Percentiles rank a stretch among this genome's conserved stretches.
These are phyloP conservation scores for Mixornis gularis DNA, from an alignment of 2,113 vertebrate genomes.

Conservation along the genomic window DNA sequence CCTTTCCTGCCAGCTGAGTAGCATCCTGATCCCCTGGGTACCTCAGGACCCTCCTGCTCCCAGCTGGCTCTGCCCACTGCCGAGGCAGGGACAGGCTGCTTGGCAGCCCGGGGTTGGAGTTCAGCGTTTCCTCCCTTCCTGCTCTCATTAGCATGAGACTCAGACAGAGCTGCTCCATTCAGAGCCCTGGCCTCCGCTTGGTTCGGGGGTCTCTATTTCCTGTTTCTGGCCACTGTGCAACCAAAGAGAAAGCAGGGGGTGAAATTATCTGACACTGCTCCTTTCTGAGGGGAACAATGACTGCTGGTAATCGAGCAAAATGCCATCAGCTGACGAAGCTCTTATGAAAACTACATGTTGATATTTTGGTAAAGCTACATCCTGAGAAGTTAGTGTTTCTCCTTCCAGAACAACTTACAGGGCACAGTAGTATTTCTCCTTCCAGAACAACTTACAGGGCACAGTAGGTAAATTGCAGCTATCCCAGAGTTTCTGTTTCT, in stretches of 20 bases:
- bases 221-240: slow-evolving; percentile 25
- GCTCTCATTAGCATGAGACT: slow-evolving; percentile 63
- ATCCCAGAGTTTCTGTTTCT: neutral
- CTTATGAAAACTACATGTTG: neutral
- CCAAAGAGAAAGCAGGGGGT: slow-evolving; percentile 35
- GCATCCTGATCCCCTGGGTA: slow-evolving; percentile 21
- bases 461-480: neutral
- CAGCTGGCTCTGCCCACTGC: neutral
- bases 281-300: slow-evolving; percentile 32
- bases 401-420: neutral
- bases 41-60: neutral
- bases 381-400: neutral
- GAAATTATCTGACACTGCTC: slow-evolving; percentile 20
- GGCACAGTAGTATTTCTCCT: neutral
- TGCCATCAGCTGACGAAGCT: neutral
- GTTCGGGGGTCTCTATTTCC: slow-evolving; percentile 58
- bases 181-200: slow-evolving; percentile 31
- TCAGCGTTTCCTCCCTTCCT: slow-evolving; percentile 43
- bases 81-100: neutral
- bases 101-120: slow-evolving; percentile 42
- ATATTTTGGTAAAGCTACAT: neutral
- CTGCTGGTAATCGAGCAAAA: slow-evolving; percentile 10
- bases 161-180: slow-evolving; percentile 55
- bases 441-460: neutral
- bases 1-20: slow-evolving; percentile 49